Percentiles rank a stretch among this genome's conserved stretches.
These are phyloP conservation scores for Hemibagrus guttatus DNA, from an alignment of 2,797 vertebrate genomes.

Conservation along the genomic window DNA sequence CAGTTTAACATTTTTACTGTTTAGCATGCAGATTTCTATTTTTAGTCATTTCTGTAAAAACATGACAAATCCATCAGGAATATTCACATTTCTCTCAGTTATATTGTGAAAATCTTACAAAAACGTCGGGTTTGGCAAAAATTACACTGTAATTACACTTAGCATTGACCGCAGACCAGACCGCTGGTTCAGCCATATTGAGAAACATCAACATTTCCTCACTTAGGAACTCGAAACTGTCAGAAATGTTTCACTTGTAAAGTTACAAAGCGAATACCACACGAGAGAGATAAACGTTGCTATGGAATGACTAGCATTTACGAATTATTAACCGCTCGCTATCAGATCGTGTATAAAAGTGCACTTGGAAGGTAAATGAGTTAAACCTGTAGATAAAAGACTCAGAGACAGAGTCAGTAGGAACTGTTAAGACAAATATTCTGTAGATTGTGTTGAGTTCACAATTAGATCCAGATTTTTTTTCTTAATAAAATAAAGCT, in stretches of 20 bases:
- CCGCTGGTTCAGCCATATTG: not conserved
- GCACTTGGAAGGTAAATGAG: not conserved
- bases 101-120: not conserved
- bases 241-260: not conserved
- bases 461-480: constrained; percentile 15
- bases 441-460: not conserved
- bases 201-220: not conserved
- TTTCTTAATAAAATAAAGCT: not conserved
- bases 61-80: not conserved
- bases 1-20: not conserved
- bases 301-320: not conserved
- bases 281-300: not conserved
- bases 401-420: not conserved
- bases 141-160: not conserved
- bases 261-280: not conserved
- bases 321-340: not conserved
- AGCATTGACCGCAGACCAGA: not conserved
- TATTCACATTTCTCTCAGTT: not conserved
- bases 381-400: not conserved
- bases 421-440: not conserved
- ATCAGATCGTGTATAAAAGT: not conserved
- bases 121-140: not conserved
- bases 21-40: not conserved
- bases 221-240: not conserved
- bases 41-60: not conserved